Base-by-base conservation (phyloP, 2,888 invertebrate species). In the Brachyptera putata region DNA sequence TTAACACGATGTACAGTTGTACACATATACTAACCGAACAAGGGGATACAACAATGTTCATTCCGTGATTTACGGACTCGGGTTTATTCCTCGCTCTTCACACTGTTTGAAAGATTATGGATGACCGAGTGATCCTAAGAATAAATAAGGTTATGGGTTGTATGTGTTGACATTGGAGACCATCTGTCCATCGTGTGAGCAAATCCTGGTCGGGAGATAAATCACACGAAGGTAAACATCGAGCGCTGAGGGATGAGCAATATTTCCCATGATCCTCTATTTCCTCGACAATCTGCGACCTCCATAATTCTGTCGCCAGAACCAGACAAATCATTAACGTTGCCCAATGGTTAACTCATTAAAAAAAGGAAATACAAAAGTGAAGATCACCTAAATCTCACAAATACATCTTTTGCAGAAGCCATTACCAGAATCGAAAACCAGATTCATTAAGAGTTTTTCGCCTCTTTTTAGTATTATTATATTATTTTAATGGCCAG, bases 171-270 rank as follows among this genome's bases (percentile, higher is more conserved):
- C 60, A 55, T 22, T 34, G 46, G 60, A 49, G 34, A 46, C 60
- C 56, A 63, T 57, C 60, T 60, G 61, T 58, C 59, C 61, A 57
- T 55, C 55, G 56, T 39, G 22, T 43, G 41, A 41, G 48, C 49
- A 62, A 64, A 64, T 64, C 64, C 64, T 36, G 48, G 53, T 53
- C 49, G 56, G 60, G 48, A 64, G 60, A 64, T 64, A 64, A 64
- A 64, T 64, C 64, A 64, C 64, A 64, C 64, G 64, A 56, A 64
- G 49, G 60, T 60, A 64, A 64, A 64, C 61, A 64, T 43, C 58
- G 43, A 55, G 59, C 39, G 59, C 26, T 41, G 34, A 59, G 41
- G 59, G 58, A 49, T 34, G 49, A 53, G 59, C 53, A 24, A n/a
- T 16, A 22, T 30, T 53, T 53, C 53, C 36, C 53, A 53, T 26